Base-by-base conservation (phyloP, 2,888 invertebrate species). In the Drosophila multiciliata region DNA sequence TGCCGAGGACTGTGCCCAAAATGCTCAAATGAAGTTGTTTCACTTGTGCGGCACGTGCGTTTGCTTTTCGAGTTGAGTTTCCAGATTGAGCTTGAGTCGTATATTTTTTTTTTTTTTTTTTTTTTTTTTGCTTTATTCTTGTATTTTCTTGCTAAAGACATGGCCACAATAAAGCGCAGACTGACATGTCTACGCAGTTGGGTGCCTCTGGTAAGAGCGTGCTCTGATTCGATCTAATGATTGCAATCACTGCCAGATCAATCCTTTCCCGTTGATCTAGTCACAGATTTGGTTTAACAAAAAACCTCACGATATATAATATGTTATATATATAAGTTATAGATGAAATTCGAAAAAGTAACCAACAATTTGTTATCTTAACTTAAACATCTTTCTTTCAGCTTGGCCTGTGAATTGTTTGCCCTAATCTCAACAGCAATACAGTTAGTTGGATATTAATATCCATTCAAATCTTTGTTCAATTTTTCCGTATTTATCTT, bases 31-130 rank as follows among this genome's bases (percentile, higher is more conserved):
- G 85, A 87, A 87, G 82, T 87, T 85, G 83, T 87, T 89, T 83
- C 74, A 75, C 78, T 89, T 87, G 87, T 87, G 85, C 77, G 89
- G 87, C 87, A 87, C 87, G 87, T 87, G 89, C 89, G 87, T 87
- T 85, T 87, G 67, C 83, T 76, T 82, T 84, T 82, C 74, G 63
- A 85, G 83, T 76, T 73, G 60, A 78, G 78, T 80, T 73, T 80
- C 70, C 26, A 72, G 66, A 60, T 73, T 42, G 53, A 53, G 67
- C 38, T 66, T 68, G 72, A 76, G 35, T 64, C 42, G 54, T 55
- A 75, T 72, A 33, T 20, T 32, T 53, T 61, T 57, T 42, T 7
- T 35, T 26, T 1, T 29, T 26, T 20, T 11, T 23, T 36, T 59
- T 53, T 73, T 29, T 29, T 29, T 69, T 77, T 77, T 38, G 15